phyloP scores from a whole-genome alignment of 2,113 vertebrate species.

The Tretioscincus oriximinensis region DNA sequence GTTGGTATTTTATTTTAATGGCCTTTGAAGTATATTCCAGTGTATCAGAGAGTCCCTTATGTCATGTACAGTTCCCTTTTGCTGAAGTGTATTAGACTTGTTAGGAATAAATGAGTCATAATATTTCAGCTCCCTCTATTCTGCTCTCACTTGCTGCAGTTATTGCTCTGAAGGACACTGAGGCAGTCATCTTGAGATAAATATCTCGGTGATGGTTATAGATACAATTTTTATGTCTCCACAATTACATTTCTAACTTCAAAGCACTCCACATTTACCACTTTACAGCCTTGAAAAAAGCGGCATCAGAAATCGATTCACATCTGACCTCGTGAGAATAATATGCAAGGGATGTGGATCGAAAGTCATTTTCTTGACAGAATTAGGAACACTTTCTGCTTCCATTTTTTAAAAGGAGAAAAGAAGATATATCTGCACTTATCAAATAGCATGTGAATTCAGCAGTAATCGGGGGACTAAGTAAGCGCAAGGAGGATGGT shows the following conservation, averaged over 20 bases:
- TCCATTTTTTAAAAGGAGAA: slow-evolving; percentile 48
- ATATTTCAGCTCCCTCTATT: slow-evolving; percentile 60
- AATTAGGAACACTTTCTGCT: slow-evolving; percentile 62
- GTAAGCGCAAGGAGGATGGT: slow-evolving; percentile 16
- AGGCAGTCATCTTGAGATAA: slow-evolving; percentile 66
- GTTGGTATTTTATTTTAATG: slow-evolving; percentile 68
- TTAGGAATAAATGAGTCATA: slow-evolving; percentile 66
- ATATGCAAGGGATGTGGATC: slow-evolving; percentile 54
- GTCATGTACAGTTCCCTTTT: slow-evolving; percentile 51
- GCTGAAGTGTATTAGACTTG: slow-evolving; percentile 59
- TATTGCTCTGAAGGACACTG: slow-evolving; percentile 66
- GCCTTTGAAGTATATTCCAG: slow-evolving; percentile 61
- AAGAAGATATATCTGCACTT: slow-evolving; percentile 48
- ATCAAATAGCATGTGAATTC: slow-evolving; percentile 31
- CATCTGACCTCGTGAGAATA: slow-evolving; percentile 60
- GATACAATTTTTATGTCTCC: slow-evolving; percentile 67
- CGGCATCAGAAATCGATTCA: slow-evolving; percentile 65
- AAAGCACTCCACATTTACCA: slow-evolving; percentile 63
- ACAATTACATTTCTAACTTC: slow-evolving; percentile 67
- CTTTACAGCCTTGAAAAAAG: slow-evolving; percentile 50
- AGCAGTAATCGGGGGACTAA: slow-evolving; percentile 2
- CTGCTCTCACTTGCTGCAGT: slow-evolving; percentile 62
- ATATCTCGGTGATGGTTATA: slow-evolving; percentile 51
- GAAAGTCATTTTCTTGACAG: slow-evolving; percentile 70
- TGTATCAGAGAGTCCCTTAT: slow-evolving; percentile 53